Conservation (phyloP, 2,888 invertebrate genomes). For the Caenorhabditis wallacei region DNA sequence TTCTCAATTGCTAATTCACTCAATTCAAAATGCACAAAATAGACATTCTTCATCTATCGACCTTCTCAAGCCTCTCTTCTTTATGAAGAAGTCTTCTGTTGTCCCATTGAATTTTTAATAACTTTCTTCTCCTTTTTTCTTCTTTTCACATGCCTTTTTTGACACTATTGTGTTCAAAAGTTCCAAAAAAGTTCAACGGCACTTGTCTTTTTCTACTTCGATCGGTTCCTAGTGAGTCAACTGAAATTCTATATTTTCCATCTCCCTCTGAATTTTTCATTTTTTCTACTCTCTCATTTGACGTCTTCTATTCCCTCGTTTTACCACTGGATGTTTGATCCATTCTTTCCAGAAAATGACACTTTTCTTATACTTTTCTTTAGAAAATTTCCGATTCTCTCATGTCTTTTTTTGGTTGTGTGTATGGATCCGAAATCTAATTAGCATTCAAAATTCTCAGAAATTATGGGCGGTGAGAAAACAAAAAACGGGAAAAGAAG, state of each 20-base stretch:
- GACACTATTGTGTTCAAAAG: constrained; percentile 19
- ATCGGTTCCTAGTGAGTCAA: constrained; percentile 16
- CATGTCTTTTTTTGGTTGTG: constrained; percentile 15
- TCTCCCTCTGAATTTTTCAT: constrained; percentile 31
- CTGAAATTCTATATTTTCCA: constrained; percentile 44
- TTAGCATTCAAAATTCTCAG: constrained; percentile 51
- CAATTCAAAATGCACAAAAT: background rate
- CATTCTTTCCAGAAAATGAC: background rate
- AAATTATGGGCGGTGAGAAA: constrained; percentile 24
- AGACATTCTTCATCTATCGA: background rate
- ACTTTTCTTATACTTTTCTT: constrained; percentile 24
- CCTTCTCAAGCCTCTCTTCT: constrained; percentile 1
- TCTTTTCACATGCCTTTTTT: background rate
- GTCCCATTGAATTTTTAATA: constrained; percentile 39
- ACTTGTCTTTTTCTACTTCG: constrained; percentile 2
- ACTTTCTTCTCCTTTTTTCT: constrained; percentile 1
- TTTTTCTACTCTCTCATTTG: constrained; percentile 4
- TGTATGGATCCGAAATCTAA: constrained; percentile 34
- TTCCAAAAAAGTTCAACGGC: constrained; percentile 28
- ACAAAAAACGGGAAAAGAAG: constrained; percentile 28
- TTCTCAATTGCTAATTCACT: background rate
- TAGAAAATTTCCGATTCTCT: constrained; percentile 22
- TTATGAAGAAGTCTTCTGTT: constrained; percentile 19
- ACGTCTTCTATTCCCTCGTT: constrained; percentile 5
- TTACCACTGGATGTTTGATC: constrained; percentile 7